Conservation (phyloP, 2,113 vertebrate species). For the Lontra canadensis region DNA sequence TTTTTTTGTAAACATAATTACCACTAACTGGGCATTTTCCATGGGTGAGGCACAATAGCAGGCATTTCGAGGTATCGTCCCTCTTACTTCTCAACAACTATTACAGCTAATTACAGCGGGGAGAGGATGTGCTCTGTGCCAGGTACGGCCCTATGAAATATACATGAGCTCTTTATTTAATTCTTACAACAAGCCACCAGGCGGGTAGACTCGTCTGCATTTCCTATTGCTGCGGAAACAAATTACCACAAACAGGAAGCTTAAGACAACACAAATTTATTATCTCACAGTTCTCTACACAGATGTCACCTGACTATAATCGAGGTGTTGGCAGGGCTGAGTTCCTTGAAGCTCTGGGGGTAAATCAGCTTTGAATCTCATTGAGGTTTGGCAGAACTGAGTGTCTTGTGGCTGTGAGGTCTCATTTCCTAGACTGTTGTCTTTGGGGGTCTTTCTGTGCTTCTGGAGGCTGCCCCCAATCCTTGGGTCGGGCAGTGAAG, state of each 20-base stretch:
- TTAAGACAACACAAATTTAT: too few relatives aligned
- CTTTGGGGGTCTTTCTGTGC: neutral
- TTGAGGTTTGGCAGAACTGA: accelerated
- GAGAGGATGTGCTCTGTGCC: accelerated
- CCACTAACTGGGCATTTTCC: accelerated
- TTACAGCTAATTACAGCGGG: accelerated
- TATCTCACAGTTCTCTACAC: neutral
- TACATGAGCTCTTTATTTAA: neutral
- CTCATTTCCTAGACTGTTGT: accelerated
- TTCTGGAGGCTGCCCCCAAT: neutral
- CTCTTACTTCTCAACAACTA: too few relatives aligned
- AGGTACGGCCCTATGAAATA: neutral
- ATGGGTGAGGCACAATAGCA: neutral
- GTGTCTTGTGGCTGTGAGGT: accelerated
- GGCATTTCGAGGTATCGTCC: accelerated
- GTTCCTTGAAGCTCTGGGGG: too few relatives aligned
- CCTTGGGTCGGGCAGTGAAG: neutral
- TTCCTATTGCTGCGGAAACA: neutral
- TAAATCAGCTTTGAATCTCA: neutral
- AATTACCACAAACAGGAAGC: neutral
- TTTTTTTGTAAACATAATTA: accelerated
- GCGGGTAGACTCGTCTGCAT: neutral
- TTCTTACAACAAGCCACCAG: neutral
- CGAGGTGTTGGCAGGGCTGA: too few relatives aligned
- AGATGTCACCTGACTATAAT: neutral